Conservation (phyloP, 2,888 invertebrate genomes). For the Aquatica leii region DNA sequence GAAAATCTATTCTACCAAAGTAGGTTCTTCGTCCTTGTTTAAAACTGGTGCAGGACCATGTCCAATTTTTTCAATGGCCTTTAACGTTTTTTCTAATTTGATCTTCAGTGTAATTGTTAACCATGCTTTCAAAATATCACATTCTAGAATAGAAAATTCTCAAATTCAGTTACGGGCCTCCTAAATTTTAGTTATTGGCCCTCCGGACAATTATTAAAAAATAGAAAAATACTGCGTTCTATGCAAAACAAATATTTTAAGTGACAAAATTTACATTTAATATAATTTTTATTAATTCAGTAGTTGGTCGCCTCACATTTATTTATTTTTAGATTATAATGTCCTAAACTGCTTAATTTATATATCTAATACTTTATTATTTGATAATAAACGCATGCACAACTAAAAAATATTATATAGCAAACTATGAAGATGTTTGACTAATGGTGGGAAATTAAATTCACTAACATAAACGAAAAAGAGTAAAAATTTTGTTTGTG, state of each 20-base stretch:
- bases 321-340: background rate
- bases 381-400: background rate
- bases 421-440: no score
- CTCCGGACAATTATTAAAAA: background rate
- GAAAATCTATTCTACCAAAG: no score
- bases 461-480: no score
- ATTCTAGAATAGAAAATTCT: background rate
- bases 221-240: background rate
- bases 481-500: no score
- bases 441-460: no score
- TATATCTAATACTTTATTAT: background rate
- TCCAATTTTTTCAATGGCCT: background rate
- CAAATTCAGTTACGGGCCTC: background rate
- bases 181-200: background rate
- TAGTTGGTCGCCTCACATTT: conserved; percentile 3
- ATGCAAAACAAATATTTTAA: background rate
- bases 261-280: background rate
- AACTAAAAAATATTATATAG: no score
- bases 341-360: background rate
- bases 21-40: no score
- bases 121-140: no score
- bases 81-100: background rate
- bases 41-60: no score
- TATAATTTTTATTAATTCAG: background rate
- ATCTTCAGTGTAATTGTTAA: no score